Evolutionary conservation across 2,888 invertebrate genomes (phyloP).

Genomic region (Protophormia terraenovae): DNA sequence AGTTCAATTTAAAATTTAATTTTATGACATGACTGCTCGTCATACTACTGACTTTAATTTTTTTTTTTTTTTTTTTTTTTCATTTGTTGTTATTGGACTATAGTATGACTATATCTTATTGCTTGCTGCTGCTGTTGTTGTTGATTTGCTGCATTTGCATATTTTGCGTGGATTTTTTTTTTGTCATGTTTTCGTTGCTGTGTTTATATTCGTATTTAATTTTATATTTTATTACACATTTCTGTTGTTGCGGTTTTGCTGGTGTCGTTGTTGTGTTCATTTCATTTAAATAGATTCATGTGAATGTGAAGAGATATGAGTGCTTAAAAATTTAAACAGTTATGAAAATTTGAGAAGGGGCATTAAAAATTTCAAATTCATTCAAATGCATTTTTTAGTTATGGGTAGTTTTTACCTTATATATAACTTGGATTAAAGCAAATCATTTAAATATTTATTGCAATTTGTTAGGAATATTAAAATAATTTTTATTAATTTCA

Average conservation of each 20-base stretch:
- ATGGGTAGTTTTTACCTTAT: neutral
- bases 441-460: no score
- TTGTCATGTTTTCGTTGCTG: neutral
- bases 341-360: neutral
- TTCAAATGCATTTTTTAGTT: neutral
- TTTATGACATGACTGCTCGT: constrained; percentile 62
- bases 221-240: constrained; percentile 61
- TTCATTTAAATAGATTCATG: constrained; percentile 25
- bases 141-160: constrained; percentile 59
- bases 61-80: constrained; percentile 21
- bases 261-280: constrained; percentile 39
- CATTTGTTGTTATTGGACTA: neutral
- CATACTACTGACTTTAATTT: constrained; percentile 59
- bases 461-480: no score
- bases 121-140: constrained; percentile 20
- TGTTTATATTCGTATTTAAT: constrained; percentile 52
- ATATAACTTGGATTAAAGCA: no score
- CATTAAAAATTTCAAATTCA: neutral
- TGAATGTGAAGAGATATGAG: neutral
- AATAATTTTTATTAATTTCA: no score
- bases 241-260: constrained; percentile 44
- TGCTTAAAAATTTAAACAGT: neutral
- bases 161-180: constrained; percentile 61
- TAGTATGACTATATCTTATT: neutral
- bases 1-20: constrained; percentile 55